phyloP scores from a whole-genome alignment of 2,113 vertebrate species.

The Cyphomyrus plagiostoma region DNA sequence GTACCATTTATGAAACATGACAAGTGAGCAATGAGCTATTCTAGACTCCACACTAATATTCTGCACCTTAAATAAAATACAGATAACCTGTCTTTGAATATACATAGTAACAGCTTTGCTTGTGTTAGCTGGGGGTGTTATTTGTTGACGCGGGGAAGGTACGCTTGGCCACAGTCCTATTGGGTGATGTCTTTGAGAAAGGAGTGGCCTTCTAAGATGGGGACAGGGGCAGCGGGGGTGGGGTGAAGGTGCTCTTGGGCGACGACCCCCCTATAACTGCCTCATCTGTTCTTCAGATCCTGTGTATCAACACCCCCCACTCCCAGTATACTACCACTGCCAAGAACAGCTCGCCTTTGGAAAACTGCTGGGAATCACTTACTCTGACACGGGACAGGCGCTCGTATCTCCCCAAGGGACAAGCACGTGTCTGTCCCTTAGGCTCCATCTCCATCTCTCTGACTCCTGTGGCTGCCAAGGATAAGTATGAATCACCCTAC shows the following conservation, averaged over 20 bases:
- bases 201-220: background rate
- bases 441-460: too few relatives aligned
- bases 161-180: background rate
- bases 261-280: background rate
- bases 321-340: background rate
- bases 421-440: background rate
- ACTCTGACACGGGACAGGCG: background rate
- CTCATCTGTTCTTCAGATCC: background rate
- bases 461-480: background rate
- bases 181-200: background rate
- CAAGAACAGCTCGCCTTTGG: background rate
- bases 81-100: background rate
- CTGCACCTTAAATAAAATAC: background rate
- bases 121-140: background rate
- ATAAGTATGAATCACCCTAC: background rate
- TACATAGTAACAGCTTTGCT: background rate
- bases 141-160: background rate
- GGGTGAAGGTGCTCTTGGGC: slow-evolving; percentile 19
- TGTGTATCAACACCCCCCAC: background rate
- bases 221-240: background rate
- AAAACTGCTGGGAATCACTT: slow-evolving; percentile 16
- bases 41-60: background rate
- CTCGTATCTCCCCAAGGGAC: background rate
- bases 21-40: background rate
- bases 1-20: background rate